These are phyloP conservation scores for Acanthacorydalis orientalis DNA, from an alignment of 2,888 invertebrate genomes.

Conservation along the genomic window DNA sequence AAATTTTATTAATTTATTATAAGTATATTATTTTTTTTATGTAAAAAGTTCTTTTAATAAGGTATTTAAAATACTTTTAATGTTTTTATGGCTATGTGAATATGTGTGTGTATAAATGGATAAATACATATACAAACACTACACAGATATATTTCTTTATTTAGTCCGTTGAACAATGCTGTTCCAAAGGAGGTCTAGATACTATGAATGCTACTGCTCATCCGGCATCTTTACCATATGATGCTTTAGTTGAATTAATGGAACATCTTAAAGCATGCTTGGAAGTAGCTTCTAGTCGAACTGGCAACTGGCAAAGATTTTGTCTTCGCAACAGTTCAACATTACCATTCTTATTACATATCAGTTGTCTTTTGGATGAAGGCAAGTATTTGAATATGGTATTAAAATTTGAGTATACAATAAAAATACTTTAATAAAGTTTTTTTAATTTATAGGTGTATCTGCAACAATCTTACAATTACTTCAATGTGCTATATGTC, in stretches of 20 bases:
- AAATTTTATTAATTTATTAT: no score
- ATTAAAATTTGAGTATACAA: slow-evolving; percentile 7
- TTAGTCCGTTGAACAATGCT: slow-evolving; percentile 33
- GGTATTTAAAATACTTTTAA: no score
- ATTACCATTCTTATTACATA: slow-evolving; percentile 66
- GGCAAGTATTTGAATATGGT: slow-evolving; percentile 21
- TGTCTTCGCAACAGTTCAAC: slow-evolving; percentile 58
- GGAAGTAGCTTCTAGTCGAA: slow-evolving; percentile 80
- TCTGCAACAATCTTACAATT: slow-evolving; percentile 82
- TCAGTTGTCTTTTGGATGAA: slow-evolving; percentile 76
- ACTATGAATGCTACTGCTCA: slow-evolving; percentile 26
- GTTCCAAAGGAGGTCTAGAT: slow-evolving; percentile 36
- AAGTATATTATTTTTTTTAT: no score
- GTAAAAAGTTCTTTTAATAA: no score
- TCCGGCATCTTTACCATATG: slow-evolving; percentile 54
- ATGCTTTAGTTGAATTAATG: slow-evolving; percentile 82
- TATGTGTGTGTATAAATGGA: neutral
- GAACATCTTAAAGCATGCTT: slow-evolving; percentile 89
- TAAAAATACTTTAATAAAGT: neutral
- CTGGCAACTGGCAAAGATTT: slow-evolving; percentile 90
- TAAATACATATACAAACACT: neutral
- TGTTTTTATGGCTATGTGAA: no score
- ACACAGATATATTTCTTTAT: slow-evolving; percentile 7
- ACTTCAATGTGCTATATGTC: slow-evolving; percentile 75
- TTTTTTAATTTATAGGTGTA: slow-evolving; percentile 34